These are phyloP conservation scores for Pangasius djambal DNA, from an alignment of 2,797 vertebrate genomes.

Conservation along the genomic window DNA sequence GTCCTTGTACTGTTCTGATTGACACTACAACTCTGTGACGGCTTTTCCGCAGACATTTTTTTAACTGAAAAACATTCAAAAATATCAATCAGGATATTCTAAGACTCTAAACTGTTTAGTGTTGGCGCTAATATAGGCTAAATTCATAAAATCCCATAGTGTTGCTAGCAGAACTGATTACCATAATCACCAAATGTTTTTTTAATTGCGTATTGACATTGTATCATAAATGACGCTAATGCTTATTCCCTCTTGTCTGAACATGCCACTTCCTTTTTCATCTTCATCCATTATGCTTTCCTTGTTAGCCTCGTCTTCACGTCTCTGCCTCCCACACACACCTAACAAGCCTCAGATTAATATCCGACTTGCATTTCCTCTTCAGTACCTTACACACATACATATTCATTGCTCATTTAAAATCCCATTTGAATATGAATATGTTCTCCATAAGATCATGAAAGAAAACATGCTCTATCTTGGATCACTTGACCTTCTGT, in stretches of 20 bases:
- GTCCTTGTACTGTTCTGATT: no score
- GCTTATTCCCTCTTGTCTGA: neutral
- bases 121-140: neutral
- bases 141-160: neutral
- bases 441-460: neutral
- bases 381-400: neutral
- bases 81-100: no score
- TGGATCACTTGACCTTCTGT: neutral
- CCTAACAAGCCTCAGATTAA: neutral
- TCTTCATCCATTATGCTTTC: neutral
- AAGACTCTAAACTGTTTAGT: neutral
- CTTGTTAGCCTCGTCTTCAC: neutral
- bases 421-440: neutral
- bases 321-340: neutral
- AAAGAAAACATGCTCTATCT: neutral
- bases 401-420: neutral
- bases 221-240: neutral
- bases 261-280: neutral
- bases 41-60: neutral
- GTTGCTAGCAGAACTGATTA: neutral
- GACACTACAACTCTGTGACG: no score
- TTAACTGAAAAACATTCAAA: no score
- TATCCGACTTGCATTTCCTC: neutral
- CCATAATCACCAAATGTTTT: neutral
- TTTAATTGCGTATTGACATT: neutral